A percentile compares a stretch with the other conserved stretches of the same genome.
Conservation (phyloP, 53 echinoderm and acorn worm genomes). For the Apostichopus leukothele region DNA sequence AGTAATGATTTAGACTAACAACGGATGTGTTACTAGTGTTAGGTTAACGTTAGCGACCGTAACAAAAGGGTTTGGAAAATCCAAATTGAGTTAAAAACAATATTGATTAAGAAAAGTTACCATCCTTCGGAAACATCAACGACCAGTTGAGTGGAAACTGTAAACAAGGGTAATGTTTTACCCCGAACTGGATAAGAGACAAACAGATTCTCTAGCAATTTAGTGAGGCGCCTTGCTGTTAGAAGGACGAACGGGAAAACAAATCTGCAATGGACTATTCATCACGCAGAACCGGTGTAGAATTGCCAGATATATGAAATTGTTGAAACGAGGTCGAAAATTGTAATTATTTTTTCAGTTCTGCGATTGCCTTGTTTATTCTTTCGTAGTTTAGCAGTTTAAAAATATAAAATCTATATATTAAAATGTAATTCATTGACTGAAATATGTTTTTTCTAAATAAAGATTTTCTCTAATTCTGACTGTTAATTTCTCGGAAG, state of each 20-base stretch:
- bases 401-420: too few relatives aligned
- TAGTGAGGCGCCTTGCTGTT: not conserved
- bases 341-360: too few relatives aligned
- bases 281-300: too few relatives aligned
- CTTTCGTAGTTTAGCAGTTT: too few relatives aligned
- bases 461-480: too few relatives aligned
- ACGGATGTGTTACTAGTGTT: not conserved
- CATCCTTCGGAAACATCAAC: conserved; percentile 39
- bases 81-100: not conserved
- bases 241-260: conserved; percentile 11
- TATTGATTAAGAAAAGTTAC: not conserved
- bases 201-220: not conserved
- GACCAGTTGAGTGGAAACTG: not conserved
- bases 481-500: too few relatives aligned
- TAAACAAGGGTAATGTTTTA: conserved; percentile 24
- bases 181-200: not conserved
- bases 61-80: conserved; percentile 14
- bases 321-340: too few relatives aligned
- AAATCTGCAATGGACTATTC: not conserved
- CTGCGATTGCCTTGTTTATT: too few relatives aligned
- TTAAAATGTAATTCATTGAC: too few relatives aligned
- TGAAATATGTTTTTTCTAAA: too few relatives aligned
- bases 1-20: not conserved
- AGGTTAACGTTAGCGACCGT: conserved; percentile 2
- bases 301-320: too few relatives aligned